Base-by-base conservation (phyloP, 1,140 invertebrate species). In the Camponotus floridanus region DNA sequence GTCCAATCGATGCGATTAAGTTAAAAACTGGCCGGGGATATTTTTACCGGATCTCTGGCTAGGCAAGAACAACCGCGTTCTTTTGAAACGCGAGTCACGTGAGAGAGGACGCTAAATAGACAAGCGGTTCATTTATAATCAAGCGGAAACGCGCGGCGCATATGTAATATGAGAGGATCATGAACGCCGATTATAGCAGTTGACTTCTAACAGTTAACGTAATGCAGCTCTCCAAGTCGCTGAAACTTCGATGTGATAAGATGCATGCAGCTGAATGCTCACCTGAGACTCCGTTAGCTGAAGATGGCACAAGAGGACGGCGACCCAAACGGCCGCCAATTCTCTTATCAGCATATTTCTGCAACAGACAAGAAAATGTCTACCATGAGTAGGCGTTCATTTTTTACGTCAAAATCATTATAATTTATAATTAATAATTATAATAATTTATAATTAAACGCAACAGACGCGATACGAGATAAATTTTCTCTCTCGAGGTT, bases 301-400 rank as follows among this genome's bases (percentile, higher is more conserved):
- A 92, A 95, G 92, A 93, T 95, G 94, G 93, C 94, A 95, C 94
- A 96, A 92, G 92, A 96, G 92, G 92, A 94, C 92, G 94, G 95
- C 95, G 95, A 95, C 94, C 95, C 92, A 94, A 76, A 95, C 76
- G 94, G 95, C 91, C 94, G 95, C 95, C 95, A 94, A 93, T 93
- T 94, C 92, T 93, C 95, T 95, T 95, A 96, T 95, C 93, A 96
- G 92, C 95, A 96, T 96, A 91, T 92, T 95, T 94, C 95, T 95
- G 94, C 42, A 95, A 95, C 90, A 94, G 83, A 90, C 88, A 90
- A 91, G 74, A 87, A 87, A 73, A 64, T 64, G 48, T 42, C n/a
- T 18, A 42, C 3, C 1, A 8, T 83, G 18, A 83, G 51, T 42
- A 21, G 45, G n/a, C 26, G 67, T n/a, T 26, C 9, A 45, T 71